These are phyloP conservation scores for Labrus mixtus DNA, from an alignment of 2,113 vertebrate species.

Conservation along the genomic window DNA sequence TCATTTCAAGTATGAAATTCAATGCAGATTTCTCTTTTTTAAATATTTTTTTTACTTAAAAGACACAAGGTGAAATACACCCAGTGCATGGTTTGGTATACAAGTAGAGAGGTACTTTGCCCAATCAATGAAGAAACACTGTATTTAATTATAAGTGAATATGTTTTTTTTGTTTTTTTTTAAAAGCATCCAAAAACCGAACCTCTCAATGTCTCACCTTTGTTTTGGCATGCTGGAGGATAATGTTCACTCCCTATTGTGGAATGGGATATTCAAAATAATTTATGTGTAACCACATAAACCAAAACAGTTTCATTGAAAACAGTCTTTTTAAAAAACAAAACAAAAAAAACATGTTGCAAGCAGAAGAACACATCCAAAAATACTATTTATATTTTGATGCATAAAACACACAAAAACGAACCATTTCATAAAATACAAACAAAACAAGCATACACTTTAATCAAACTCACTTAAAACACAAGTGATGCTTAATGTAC, in stretches of 20 bases:
- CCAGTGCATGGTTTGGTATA: too few relatives aligned
- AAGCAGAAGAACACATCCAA: constrained; percentile 8
- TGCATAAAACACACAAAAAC: background rate
- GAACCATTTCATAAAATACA: background rate
- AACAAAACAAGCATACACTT: too few relatives aligned
- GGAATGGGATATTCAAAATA: constrained; percentile 30
- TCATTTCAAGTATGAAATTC: background rate
- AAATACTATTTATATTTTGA: background rate
- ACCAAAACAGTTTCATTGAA: background rate
- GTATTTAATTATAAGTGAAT: background rate
- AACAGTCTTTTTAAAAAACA: background rate
- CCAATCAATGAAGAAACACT: constrained; percentile 34
- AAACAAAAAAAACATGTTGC: background rate
- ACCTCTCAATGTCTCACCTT: constrained; percentile 41
- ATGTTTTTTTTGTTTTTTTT: too few relatives aligned
- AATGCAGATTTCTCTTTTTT: background rate
- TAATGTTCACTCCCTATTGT: constrained; percentile 35
- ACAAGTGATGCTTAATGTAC: background rate
- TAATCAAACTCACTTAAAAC: background rate
- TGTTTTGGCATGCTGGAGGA: constrained; percentile 50
- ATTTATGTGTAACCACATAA: constrained; percentile 14
- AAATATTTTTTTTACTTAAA: background rate
- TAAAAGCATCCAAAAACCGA: constrained; percentile 8
- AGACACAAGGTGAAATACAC: background rate
- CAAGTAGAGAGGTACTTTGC: too few relatives aligned